phyloP scores from a whole-genome alignment of 2,797 vertebrate species.

The Pseudotriccus pelzelni region DNA sequence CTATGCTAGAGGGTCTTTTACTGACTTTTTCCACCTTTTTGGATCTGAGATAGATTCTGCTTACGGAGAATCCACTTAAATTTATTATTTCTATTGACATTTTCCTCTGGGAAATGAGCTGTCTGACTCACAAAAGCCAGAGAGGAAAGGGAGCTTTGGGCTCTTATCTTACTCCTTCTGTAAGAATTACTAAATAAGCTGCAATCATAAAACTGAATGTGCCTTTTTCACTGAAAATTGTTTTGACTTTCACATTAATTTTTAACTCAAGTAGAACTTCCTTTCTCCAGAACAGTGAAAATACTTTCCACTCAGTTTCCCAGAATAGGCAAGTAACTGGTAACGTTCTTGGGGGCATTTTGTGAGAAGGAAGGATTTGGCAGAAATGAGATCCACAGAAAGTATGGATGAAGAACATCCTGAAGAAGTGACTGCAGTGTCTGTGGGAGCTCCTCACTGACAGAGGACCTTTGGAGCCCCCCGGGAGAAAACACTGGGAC shows the following conservation, averaged over 20 bases:
- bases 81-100: conserved; percentile 37
- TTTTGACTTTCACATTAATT: conserved; percentile 38
- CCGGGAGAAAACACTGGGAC: too few relatives aligned
- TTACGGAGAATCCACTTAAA: background rate
- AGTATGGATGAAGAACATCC: background rate
- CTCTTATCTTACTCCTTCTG: background rate
- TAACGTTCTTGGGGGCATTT: background rate
- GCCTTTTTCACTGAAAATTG: background rate
- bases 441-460: background rate
- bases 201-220: background rate
- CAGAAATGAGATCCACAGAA: background rate
- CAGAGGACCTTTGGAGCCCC: too few relatives aligned
- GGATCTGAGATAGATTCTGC: background rate
- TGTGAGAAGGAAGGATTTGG: background rate
- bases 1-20: background rate
- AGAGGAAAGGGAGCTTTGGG: background rate
- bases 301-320: background rate
- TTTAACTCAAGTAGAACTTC: background rate
- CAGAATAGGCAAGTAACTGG: background rate
- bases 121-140: background rate
- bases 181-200: conserved; percentile 37
- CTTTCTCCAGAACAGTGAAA: background rate
- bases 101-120: background rate
- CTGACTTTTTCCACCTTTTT: background rate
- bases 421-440: background rate